phyloP scores from a whole-genome alignment of 2,888 invertebrate genomes.

The Invenusta paracnida region DNA sequence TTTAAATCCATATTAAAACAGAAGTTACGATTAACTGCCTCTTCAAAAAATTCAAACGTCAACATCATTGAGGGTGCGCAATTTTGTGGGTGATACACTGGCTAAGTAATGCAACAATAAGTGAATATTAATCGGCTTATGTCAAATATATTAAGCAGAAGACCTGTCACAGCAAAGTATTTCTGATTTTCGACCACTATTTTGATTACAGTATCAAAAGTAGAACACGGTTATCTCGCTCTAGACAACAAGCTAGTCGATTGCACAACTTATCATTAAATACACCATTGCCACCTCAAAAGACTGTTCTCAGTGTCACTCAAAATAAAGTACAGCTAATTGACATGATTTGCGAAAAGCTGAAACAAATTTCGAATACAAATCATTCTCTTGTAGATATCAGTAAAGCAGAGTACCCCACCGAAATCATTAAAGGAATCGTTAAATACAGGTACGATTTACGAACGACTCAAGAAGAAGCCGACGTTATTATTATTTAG shows the following conservation, averaged over 20 bases:
- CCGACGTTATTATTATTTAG: too few relatives aligned
- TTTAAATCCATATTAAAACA: background rate
- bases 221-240: too few relatives aligned
- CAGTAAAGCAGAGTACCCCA: too few relatives aligned
- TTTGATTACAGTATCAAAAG: background rate
- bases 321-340: background rate
- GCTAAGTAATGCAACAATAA: background rate
- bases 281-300: background rate
- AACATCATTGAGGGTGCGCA: background rate
- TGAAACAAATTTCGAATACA: too few relatives aligned
- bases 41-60: background rate
- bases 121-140: too few relatives aligned
- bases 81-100: background rate
- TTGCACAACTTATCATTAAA: too few relatives aligned
- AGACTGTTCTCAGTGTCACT: background rate
- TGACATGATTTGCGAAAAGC: background rate
- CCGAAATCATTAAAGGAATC: too few relatives aligned
- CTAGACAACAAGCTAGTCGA: too few relatives aligned
- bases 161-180: background rate
- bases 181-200: background rate
- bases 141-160: background rate
- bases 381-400: too few relatives aligned
- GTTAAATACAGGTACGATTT: too few relatives aligned
- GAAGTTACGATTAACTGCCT: background rate
- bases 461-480: too few relatives aligned